Percentiles rank a stretch among this genome's conserved stretches.
Conservation (phyloP, 1,140 invertebrate species). For the Colletes gigas region DNA sequence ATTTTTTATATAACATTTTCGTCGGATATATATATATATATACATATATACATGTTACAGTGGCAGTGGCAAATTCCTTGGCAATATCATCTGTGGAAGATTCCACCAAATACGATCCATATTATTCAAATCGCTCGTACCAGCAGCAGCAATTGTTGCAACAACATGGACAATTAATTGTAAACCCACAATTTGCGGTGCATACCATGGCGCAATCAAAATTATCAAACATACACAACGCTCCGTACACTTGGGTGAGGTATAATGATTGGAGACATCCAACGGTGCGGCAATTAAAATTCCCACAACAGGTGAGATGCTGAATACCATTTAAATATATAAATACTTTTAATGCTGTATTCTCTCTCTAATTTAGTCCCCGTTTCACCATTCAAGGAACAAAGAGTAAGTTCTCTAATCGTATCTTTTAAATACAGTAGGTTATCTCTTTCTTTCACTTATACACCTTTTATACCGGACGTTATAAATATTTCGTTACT, state of each 20-base stretch:
- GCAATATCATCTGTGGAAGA: conserved; percentile 56
- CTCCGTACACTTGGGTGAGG: conserved; percentile 51
- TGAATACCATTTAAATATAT: not conserved
- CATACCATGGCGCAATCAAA: conserved; percentile 44
- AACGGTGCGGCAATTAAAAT: conserved; percentile 57
- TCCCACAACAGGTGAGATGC: conserved; percentile 59
- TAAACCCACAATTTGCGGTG: conserved; percentile 54
- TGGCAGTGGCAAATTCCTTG: conserved; percentile 70
- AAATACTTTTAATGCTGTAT: not conserved
- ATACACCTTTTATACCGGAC: conserved; percentile 2
- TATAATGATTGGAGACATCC: conserved; percentile 64
- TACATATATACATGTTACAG: conserved; percentile 48
- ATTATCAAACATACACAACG: conserved; percentile 38
- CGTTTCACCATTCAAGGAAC: conserved; percentile 31
- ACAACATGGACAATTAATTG: conserved; percentile 57
- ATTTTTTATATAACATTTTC: conserved; percentile 7
- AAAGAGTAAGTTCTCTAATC: conserved; percentile 34
- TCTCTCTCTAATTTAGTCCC: conserved; percentile 21
- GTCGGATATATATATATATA: conserved; percentile 17
- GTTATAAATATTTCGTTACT: conserved; percentile 23
- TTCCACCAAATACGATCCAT: conserved; percentile 62
- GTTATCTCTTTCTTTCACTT: not conserved
- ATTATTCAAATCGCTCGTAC: conserved; percentile 65
- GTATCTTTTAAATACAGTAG: not conserved
- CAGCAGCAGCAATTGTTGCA: conserved; percentile 68